phyloP scores from a whole-genome alignment of 1,140 invertebrate species.

The Drosophila jambulina region DNA sequence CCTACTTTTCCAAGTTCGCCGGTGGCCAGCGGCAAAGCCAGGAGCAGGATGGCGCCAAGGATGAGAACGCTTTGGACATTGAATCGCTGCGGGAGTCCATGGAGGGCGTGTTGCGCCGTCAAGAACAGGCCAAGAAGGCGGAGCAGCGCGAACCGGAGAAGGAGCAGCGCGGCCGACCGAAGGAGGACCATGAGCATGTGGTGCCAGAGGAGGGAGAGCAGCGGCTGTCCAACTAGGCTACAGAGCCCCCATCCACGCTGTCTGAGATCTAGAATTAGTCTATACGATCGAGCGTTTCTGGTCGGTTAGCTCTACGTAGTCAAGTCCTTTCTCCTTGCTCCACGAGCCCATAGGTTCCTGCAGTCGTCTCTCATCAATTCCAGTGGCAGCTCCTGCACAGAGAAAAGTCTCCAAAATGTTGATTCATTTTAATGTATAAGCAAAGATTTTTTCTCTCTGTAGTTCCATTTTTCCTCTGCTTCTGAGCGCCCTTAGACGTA shows the following conservation, averaged over 20 bases:
- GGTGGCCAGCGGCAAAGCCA: conserved; percentile 46
- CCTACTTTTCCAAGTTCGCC: conserved; percentile 92
- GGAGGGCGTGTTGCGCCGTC: conserved; percentile 67
- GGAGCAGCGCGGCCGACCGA: conserved; percentile 20
- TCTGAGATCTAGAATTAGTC: conserved; percentile 77
- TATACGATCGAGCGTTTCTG: conserved; percentile 76
- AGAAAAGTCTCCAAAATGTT: conserved; percentile 1
- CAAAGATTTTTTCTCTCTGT: conserved; percentile 21
- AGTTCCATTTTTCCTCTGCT: conserved; percentile 31
- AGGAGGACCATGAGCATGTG: conserved; percentile 69
- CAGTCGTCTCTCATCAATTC: conserved; percentile 36
- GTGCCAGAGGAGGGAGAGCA: conserved; percentile 65
- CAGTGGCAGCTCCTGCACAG: conserved; percentile 16
- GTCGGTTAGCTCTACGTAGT: conserved; percentile 75
- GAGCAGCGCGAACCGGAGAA: conserved; percentile 25
- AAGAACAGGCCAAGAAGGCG: conserved; percentile 66
- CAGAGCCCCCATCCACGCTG: conserved; percentile 56
- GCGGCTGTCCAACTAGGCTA: conserved; percentile 64
- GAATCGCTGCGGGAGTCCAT: conserved; percentile 74
- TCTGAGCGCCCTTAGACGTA: conserved; percentile 45
- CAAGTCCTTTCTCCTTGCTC: conserved; percentile 56
- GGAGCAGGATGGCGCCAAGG: conserved; percentile 65
- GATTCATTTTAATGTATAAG: background rate
- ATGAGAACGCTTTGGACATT: conserved; percentile 71
- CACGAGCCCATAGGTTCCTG: conserved; percentile 58